Evolutionary conservation across 2,888 invertebrate species (phyloP).

Genomic region (Embidobia sp.): DNA sequence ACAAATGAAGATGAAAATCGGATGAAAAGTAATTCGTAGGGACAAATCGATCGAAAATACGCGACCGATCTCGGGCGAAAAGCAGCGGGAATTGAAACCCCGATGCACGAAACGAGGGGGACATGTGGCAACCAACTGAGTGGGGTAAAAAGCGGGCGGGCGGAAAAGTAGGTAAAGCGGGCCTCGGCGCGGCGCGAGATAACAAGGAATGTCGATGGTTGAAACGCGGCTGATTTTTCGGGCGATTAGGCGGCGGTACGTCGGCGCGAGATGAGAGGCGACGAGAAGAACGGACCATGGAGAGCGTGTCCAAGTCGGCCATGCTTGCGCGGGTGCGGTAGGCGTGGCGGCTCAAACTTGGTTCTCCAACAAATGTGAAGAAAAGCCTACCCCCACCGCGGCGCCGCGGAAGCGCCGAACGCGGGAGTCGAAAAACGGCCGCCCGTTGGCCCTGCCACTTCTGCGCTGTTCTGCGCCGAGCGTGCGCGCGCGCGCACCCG

Average conservation of each 20-base stretch:
- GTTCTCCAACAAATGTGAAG: constrained; percentile 76
- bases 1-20: too few species aligned
- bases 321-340: constrained; percentile 80
- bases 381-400: constrained; percentile 72
- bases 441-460: constrained; percentile 69
- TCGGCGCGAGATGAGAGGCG: constrained; percentile 49
- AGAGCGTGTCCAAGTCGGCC: constrained; percentile 75
- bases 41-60: too few species aligned
- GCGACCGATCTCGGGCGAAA: too few species aligned
- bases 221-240: constrained; percentile 41
- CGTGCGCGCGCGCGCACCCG: constrained; percentile 34
- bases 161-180: too few species aligned
- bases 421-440: constrained; percentile 60
- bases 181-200: too few species aligned
- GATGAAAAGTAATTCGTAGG: too few species aligned
- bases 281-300: constrained; percentile 65
- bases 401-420: constrained; percentile 47
- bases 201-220: constrained; percentile 6
- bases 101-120: too few species aligned
- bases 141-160: too few species aligned
- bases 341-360: constrained; percentile 76
- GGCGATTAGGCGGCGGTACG: constrained; percentile 36
- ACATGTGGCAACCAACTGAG: too few species aligned
- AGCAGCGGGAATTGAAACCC: too few species aligned
- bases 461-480: too few species aligned